Base-by-base conservation (phyloP, 1,140 invertebrate species). In the Drosophila nikananu region DNA sequence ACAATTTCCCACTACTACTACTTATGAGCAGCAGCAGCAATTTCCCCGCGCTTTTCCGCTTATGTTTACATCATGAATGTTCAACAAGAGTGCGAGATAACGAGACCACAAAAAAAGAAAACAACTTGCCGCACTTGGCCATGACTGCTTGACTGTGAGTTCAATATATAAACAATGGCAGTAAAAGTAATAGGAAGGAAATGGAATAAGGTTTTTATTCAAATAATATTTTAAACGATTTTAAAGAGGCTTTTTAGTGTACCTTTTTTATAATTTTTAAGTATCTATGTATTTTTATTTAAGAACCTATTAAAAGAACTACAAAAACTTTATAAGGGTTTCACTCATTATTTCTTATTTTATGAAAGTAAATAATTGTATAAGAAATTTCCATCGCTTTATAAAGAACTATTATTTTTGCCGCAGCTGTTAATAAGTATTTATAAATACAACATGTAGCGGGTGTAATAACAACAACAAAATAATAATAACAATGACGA, bases 121-220 rank as follows among this genome's bases (percentile, higher is more conserved):
- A 75, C 81, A 71, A 82, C 63, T 75, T 74, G 68, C 75, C 76
- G 41, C 63, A 73, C 75, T 84, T 84, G 77, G 82, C 68, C 77
- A 78, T 84, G 64, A 84, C 61, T 81, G 46, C 17, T 8, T 30
- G 23, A 4, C 35, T 49, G 15, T 4, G 65, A 64, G 65, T 64
- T 64, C 46, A 68, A 68, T 70, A 23, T 32, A 15, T 6, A 66
- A 75, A 75, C 48, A 68, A 46, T 78, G 13, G 39, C 44, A 66
- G 64, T 44, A 5, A 9, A 37, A 17, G 23, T 37, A 55, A 23
- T 55, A 37, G 32, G 2, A 35, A 13, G 7, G 4, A 21, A 48
- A 13, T 1, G 5, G 27, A 15, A 10, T 2, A 0, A 3, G 1
- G 8, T 12, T 6, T 30, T 0, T 6, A 51, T n/a, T 30, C 3